These are phyloP conservation scores for Chaenodraco wilsoni DNA, from an alignment of 2,797 vertebrate genomes.

Conservation along the genomic window DNA sequence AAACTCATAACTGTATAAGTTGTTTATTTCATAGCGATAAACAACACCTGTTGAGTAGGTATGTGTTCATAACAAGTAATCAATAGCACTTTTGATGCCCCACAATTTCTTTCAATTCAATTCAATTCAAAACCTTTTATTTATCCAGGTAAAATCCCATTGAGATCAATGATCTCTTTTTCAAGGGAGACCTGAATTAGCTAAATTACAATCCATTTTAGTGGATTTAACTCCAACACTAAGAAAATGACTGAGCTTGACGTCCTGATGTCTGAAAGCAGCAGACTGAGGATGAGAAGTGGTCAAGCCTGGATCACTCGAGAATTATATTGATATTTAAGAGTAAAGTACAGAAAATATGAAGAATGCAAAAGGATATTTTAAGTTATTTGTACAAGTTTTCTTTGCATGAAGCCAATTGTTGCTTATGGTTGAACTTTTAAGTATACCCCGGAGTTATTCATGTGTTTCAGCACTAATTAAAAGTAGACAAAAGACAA, in stretches of 20 bases:
- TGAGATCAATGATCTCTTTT: too few species aligned
- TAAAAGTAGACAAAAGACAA: conserved; percentile 39
- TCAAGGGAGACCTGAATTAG: too few species aligned
- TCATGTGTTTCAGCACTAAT: conserved; percentile 28
- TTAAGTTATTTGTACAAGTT: neutral
- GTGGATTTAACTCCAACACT: neutral
- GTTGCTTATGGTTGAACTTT: conserved; percentile 11
- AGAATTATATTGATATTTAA: neutral
- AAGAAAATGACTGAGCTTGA: neutral
- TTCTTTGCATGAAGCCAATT: conserved; percentile 1
- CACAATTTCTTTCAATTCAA: neutral
- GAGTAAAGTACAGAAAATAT: neutral
- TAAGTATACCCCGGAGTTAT: neutral
- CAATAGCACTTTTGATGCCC: neutral
- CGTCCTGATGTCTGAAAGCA: neutral
- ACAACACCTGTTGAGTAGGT: conserved; percentile 15
- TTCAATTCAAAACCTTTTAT: too few species aligned
- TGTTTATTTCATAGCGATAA: conserved; percentile 22
- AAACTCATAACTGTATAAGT: neutral
- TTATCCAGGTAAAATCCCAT: too few species aligned
- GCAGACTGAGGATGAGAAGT: neutral
- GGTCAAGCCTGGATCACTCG: neutral
- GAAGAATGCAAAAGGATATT: neutral
- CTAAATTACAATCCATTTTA: too few species aligned
- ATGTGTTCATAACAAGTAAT: neutral